Evolutionary conservation across 2,797 vertebrate species (phyloP).

Genomic region (Choloepus didactylus): DNA sequence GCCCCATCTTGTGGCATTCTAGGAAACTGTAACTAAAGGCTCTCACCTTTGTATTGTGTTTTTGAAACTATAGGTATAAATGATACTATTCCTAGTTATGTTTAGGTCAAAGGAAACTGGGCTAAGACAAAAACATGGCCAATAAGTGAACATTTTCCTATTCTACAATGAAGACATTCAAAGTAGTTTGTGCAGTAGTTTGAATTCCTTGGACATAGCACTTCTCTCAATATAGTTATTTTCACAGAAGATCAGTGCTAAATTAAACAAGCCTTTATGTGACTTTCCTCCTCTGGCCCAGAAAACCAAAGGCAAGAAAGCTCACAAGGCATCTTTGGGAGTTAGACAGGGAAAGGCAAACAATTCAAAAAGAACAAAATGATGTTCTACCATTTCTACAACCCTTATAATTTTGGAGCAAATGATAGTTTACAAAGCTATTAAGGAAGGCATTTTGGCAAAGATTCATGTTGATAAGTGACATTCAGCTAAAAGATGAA

Average conservation of each 20-base stretch:
- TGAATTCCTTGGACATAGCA: not conserved
- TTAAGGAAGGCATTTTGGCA: slow-evolving; percentile 43
- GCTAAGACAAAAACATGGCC: not conserved
- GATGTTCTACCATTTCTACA: not conserved
- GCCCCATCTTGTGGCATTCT: slow-evolving; percentile 75
- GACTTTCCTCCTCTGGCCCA: not conserved
- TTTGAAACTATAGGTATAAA: slow-evolving; percentile 69
- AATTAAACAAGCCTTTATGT: not conserved
- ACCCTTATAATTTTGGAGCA: slow-evolving; percentile 43
- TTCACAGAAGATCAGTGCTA: slow-evolving; percentile 7
- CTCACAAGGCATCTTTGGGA: not conserved
- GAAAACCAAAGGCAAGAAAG: not conserved
- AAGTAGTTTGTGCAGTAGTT: not conserved
- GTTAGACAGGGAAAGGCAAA: not conserved
- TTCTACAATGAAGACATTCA: not conserved
- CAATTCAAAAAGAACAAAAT: slow-evolving; percentile 14
- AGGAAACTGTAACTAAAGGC: slow-evolving; percentile 49
- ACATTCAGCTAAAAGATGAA: slow-evolving; percentile 62
- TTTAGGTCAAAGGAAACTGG: not conserved
- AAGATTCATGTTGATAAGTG: slow-evolving; percentile 48
- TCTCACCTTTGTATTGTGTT: not conserved
- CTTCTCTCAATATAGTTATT: not conserved
- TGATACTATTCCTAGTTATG: not conserved
- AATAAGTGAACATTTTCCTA: not conserved
- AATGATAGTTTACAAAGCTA: slow-evolving; percentile 50